Evolutionary conservation across 2,888 invertebrate genomes (phyloP).

Genomic region (Podabrus alpinus): DNA sequence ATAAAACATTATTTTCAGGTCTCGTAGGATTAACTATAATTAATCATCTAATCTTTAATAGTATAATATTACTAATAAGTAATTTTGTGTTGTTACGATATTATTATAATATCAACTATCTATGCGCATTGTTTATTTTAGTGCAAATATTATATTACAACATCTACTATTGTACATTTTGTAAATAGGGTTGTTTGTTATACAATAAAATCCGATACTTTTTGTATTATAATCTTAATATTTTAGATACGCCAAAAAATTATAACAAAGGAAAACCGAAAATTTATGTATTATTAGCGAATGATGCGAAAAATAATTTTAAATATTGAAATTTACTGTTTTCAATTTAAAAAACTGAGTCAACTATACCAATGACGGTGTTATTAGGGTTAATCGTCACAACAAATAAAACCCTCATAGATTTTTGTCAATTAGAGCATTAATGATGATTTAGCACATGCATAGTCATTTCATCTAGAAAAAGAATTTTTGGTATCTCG

Average conservation of each 20-base stretch:
- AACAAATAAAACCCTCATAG: too few relatives aligned
- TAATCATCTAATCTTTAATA: neutral
- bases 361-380: neutral
- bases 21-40: neutral
- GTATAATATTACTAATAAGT: neutral
- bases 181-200: neutral
- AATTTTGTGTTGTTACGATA: neutral
- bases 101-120: neutral
- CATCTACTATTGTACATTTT: neutral
- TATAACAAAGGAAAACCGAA: neutral
- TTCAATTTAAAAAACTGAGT: neutral
- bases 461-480: too few relatives aligned
- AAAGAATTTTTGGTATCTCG: too few relatives aligned
- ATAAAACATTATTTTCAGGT: neutral
- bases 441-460: too few relatives aligned
- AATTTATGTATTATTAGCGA: neutral
- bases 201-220: neutral
- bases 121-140: neutral
- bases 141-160: neutral
- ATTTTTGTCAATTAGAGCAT: too few relatives aligned
- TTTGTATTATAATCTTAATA: neutral
- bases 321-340: neutral
- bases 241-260: neutral
- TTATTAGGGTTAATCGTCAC: neutral
- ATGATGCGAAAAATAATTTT: neutral